Evolutionary conservation across 2,113 vertebrate genomes (phyloP).

Genomic region (Saccopteryx leptura): DNA sequence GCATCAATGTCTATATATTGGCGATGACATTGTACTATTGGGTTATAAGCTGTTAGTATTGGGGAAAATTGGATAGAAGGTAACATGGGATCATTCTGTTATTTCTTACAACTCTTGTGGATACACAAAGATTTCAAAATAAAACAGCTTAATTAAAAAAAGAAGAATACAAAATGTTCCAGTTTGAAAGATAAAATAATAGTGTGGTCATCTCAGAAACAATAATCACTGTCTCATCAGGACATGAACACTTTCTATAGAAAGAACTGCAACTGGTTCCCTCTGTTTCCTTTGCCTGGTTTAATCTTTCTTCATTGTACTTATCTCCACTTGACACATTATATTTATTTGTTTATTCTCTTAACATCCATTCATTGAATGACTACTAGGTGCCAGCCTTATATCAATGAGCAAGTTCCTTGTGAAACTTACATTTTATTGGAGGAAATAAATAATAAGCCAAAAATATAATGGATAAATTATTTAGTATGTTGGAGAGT

Average conservation of each 20-base stretch:
- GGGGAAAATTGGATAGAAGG: neutral
- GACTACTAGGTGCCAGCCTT: neutral
- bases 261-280: neutral
- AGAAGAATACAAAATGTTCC: neutral
- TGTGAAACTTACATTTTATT: slow-evolving; percentile 5
- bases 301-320: slow-evolving; percentile 6
- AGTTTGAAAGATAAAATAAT: slow-evolving; percentile 28
- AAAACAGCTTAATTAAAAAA: neutral
- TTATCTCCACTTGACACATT: neutral
- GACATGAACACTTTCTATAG: neutral
- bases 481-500: neutral
- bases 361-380: slow-evolving; percentile 29
- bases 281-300: neutral
- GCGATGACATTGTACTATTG: neutral
- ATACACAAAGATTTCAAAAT: slow-evolving; percentile 5
- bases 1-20: neutral
- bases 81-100: neutral
- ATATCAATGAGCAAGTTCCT: neutral
- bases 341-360: neutral
- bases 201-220: neutral
- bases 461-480: neutral
- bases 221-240: neutral
- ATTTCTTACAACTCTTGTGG: neutral
- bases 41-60: slow-evolving; percentile 11
- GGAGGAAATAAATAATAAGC: neutral